A percentile compares a stretch with the other conserved stretches of the same genome.
phyloP scores from a whole-genome alignment of 2,113 vertebrate genomes.

The Ifrita kowaldi region DNA sequence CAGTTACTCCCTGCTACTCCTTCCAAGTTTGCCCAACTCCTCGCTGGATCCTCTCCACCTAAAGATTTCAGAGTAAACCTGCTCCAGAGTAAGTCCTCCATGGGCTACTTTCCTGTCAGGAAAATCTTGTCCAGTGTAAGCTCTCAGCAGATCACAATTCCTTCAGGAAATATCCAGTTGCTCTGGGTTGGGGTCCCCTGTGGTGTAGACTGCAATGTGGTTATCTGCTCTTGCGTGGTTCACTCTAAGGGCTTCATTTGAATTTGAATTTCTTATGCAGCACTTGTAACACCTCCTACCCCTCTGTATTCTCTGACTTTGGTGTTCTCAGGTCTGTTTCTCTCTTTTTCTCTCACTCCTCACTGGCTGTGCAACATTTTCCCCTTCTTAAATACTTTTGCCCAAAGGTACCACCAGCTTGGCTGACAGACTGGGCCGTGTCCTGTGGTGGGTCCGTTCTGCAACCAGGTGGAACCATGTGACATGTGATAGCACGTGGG shows the following conservation, averaged over 20 bases:
- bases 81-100: not conserved
- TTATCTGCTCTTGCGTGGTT: not conserved
- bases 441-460: not conserved
- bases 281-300: not conserved
- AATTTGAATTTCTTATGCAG: not conserved
- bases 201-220: not conserved
- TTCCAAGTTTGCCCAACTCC: not conserved
- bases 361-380: not conserved
- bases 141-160: not conserved
- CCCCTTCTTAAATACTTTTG: not conserved
- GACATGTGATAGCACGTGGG: not conserved
- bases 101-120: not conserved
- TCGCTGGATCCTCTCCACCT: not conserved
- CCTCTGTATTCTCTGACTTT: not conserved
- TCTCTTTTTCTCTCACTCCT: not conserved
- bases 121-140: not conserved
- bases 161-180: not conserved
- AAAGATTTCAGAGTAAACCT: not conserved
- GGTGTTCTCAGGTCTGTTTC: not conserved
- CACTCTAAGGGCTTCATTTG: not conserved
- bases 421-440: too few species aligned
- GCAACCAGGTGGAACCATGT: not conserved
- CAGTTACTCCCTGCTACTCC: not conserved
- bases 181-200: accelerated
- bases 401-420: not conserved